Evolutionary conservation across 2,888 invertebrate species (phyloP), one percentile per base, ranked within the genome.

Genomic region (Matsumyia berberina): DNA sequence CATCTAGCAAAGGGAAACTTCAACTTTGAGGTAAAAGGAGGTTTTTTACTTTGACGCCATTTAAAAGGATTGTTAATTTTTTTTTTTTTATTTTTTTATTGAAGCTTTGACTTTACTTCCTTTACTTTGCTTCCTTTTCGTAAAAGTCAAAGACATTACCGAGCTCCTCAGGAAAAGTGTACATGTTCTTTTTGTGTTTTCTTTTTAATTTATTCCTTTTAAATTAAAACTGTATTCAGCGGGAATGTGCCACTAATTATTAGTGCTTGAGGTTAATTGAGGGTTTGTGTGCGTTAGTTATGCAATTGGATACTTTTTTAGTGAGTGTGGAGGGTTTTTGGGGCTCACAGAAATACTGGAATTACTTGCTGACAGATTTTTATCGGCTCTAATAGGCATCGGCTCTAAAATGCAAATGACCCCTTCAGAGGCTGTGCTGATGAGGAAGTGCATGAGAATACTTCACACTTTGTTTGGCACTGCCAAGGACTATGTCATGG

Each of bases 31-130:
- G 64, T 57, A 66, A 79, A 73, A 58, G 73, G 42, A 79, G 64
- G 58, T 42, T 37, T 72, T 55, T 73, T 73, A 60, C 80, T 80
- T 80, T 80, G 73, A 80, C 73, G 60, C 57, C 78, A 70, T 35
- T 72, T 57, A 57, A 74, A 76, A 76, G 49, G 76, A 76, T 76
- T 76, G 76, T 67, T 57, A 62, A n/a, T n/a, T n/a, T n/a, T n/a
- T n/a, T n/a, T n/a, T n/a, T n/a, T n/a, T n/a, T n/a, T n/a, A n/a
- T n/a, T n/a, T 62, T 73, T 69, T 62, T 62, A 62, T 62, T 73
- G 73, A 62, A 62, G 62, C 53, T 51, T 53, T 53, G 35, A n/a
- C 37, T 58, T 39, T 60, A 11, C 9, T 6, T 24, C 6, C 17
- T 31, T 15, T 31, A 11, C 19, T 12, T 35, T 35, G n/a, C 17